These are phyloP conservation scores for Murina feae DNA, from an alignment of 2,113 vertebrate genomes.

Conservation along the genomic window DNA sequence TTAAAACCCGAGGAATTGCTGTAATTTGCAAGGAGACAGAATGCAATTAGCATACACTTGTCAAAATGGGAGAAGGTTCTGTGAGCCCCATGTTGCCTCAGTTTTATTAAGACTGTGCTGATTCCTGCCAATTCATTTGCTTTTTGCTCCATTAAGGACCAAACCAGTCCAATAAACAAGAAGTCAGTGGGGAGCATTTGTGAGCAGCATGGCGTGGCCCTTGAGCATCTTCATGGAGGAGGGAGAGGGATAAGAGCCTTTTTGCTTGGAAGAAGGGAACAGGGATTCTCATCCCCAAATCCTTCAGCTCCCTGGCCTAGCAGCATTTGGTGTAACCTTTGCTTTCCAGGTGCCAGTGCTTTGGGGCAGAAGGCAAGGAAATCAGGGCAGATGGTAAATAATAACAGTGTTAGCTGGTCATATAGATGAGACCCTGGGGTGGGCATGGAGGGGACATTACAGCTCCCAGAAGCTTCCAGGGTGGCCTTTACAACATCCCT, in stretches of 20 bases:
- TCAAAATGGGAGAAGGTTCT: conserved; percentile 48
- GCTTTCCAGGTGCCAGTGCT: background rate
- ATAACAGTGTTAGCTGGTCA: background rate
- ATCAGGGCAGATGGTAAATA: background rate
- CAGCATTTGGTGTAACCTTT: background rate
- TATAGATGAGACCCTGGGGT: background rate
- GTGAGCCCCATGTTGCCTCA: background rate
- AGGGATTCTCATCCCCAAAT: background rate
- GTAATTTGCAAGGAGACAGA: conserved; percentile 71
- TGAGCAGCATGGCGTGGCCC: background rate
- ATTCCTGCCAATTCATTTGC: background rate
- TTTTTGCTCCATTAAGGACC: background rate
- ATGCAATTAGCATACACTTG: conserved; percentile 76
- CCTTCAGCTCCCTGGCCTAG: background rate
- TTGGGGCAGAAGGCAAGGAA: background rate
- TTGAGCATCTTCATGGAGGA: background rate
- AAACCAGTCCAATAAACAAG: background rate
- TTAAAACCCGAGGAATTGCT: conserved; percentile 72
- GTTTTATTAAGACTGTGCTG: background rate
- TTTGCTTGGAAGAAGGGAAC: background rate
- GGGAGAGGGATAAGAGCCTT: background rate
- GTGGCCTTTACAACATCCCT: background rate
- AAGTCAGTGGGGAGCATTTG: background rate
- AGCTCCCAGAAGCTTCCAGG: background rate
- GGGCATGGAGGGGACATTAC: background rate